Evolutionary conservation across 2,888 invertebrate species (phyloP).

Genomic region (Schizaphis graminum): DNA sequence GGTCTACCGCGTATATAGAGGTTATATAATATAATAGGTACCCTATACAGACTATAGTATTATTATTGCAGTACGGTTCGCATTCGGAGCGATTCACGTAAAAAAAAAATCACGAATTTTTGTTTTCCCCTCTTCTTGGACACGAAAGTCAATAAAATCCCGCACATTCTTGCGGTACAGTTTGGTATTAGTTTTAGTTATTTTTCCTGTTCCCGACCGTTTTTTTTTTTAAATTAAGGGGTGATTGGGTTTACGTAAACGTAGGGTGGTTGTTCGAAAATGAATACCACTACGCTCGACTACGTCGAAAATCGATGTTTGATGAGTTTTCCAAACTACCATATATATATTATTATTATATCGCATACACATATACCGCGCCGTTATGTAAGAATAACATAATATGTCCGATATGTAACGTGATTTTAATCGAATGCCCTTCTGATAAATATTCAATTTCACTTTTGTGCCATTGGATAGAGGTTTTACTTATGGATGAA

Average conservation of each 20-base stretch:
- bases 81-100: background rate
- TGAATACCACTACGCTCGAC: background rate
- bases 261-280: background rate
- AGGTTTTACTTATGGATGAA: background rate
- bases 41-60: background rate
- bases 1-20: background rate
- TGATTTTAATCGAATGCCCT: constrained; percentile 19
- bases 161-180: background rate
- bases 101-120: constrained; percentile 4
- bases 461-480: background rate
- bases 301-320: constrained; percentile 11
- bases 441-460: background rate
- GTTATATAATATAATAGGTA: constrained; percentile 19
- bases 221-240: constrained; percentile 28
- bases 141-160: constrained; percentile 1
- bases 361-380: background rate
- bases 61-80: background rate
- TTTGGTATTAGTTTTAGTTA: background rate
- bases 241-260: constrained; percentile 16
- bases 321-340: constrained; percentile 37
- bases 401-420: background rate
- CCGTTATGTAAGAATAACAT: background rate
- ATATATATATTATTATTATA: background rate
- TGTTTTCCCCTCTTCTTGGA: background rate
- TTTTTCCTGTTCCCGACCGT: background rate